Percentiles rank a stretch among this genome's conserved stretches.
Conservation (phyloP, 2,113 vertebrate species). For the Menidia beryllina region DNA sequence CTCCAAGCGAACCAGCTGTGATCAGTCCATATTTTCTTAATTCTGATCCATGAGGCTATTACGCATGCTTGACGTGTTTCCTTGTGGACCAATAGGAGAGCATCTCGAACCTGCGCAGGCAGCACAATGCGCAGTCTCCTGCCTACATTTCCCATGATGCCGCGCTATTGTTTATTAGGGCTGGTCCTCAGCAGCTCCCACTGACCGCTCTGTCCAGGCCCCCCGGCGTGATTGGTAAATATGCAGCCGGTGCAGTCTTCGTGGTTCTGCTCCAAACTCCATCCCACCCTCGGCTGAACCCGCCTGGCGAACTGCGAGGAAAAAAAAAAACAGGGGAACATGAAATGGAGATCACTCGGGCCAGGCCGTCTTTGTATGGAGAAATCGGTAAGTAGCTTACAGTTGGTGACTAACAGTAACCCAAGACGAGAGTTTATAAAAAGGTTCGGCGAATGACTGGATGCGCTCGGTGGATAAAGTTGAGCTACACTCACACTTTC, state of each 20-base stretch:
- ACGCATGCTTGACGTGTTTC: too few relatives aligned
- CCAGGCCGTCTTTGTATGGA: conserved; percentile 81
- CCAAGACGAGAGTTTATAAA: conserved; percentile 3
- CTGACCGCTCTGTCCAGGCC: not conserved
- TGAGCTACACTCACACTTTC: not conserved
- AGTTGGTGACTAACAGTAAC: conserved; percentile 16
- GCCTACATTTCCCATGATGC: conserved; percentile 71
- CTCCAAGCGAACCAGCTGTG: too few relatives aligned
- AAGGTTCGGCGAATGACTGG: not conserved
- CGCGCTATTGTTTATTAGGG: not conserved
- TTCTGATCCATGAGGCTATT: too few relatives aligned
- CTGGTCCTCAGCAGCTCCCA: not conserved
- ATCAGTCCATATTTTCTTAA: too few relatives aligned
- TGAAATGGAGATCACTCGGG: conserved; percentile 74
- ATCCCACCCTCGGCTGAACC: conserved; percentile 9
- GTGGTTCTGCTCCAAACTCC: conserved; percentile 15
- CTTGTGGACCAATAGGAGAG: too few relatives aligned
- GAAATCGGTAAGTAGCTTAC: conserved; percentile 83
- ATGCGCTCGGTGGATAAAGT: not conserved
- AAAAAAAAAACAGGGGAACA: conserved; percentile 46
- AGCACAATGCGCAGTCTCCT: too few relatives aligned
- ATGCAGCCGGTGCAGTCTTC: conserved; percentile 11
- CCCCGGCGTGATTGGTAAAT: not conserved
- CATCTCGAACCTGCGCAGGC: too few relatives aligned
- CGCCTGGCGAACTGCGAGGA: not conserved